Percentiles rank a stretch among this genome's conserved stretches.
phyloP scores from a whole-genome alignment of 2,797 vertebrate species.

The Stomatorhinus walkeri region DNA sequence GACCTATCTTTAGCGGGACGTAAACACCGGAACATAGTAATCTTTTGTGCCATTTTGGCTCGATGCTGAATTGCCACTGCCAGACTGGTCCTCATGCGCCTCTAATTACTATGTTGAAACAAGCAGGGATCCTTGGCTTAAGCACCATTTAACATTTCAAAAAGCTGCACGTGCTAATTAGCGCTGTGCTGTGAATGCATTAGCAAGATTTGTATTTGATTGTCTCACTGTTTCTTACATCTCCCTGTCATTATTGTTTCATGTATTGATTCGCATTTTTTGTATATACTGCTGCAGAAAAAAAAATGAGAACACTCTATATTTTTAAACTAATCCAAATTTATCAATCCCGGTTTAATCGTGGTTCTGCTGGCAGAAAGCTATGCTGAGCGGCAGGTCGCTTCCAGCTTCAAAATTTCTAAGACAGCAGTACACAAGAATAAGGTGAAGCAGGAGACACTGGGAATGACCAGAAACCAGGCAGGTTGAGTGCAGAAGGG shows the following conservation, averaged over 20 bases:
- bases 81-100: not conserved
- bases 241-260: not conserved
- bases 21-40: not conserved
- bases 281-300: not conserved
- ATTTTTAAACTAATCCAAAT: not conserved
- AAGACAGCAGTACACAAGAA: not conserved
- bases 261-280: not conserved
- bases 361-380: not conserved
- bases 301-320: not conserved
- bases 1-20: not conserved
- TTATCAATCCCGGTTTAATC: not conserved
- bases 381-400: not conserved
- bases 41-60: not conserved
- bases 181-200: not conserved
- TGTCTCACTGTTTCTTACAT: not conserved
- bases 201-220: slow-evolving; percentile 4
- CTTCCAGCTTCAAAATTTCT: not conserved
- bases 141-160: not conserved
- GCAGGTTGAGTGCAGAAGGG: not conserved
- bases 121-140: not conserved
- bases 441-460: not conserved
- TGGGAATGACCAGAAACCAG: not conserved
- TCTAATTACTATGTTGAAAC: not conserved
- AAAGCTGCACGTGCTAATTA: not conserved
- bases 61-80: not conserved